Evolutionary conservation across 2,888 invertebrate species (phyloP).

Genomic region (Spodoptera littoralis): DNA sequence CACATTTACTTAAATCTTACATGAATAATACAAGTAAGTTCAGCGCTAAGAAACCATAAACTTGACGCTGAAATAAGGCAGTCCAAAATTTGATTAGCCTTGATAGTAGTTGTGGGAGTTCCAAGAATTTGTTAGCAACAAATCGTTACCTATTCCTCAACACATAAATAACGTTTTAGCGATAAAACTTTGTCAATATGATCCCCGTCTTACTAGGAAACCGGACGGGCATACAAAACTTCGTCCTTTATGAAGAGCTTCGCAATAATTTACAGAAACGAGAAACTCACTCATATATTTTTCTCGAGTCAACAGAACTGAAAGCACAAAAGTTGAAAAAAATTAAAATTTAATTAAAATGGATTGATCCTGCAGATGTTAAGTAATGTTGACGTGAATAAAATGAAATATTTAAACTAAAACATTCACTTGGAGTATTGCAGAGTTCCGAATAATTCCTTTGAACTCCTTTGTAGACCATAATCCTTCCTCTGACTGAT

Average conservation of each 20-base stretch:
- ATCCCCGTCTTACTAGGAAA: slow-evolving; percentile 11
- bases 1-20: too few species aligned
- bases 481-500: neutral
- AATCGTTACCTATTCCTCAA: too few species aligned
- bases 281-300: slow-evolving; percentile 40
- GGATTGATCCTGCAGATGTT: slow-evolving; percentile 30
- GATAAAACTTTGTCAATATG: slow-evolving; percentile 27
- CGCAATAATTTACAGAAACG: slow-evolving; percentile 44
- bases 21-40: too few species aligned
- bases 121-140: too few species aligned
- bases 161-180: neutral
- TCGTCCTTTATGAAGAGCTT: slow-evolving; percentile 20
- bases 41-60: too few species aligned
- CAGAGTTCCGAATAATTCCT: slow-evolving; percentile 15
- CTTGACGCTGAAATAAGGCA: too few species aligned
- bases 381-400: slow-evolving; percentile 22
- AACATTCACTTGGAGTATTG: slow-evolving; percentile 13
- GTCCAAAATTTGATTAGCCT: too few species aligned
- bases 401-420: slow-evolving; percentile 20
- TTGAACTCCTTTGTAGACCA: slow-evolving; percentile 3
- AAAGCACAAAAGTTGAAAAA: slow-evolving; percentile 37
- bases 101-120: too few species aligned
- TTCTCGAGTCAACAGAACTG: slow-evolving; percentile 13
- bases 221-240: slow-evolving; percentile 19
- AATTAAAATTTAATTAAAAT: slow-evolving; percentile 44